Evolutionary conservation across 2,888 invertebrate genomes (phyloP).

Genomic region (Lepeophtheirus nordmannii): DNA sequence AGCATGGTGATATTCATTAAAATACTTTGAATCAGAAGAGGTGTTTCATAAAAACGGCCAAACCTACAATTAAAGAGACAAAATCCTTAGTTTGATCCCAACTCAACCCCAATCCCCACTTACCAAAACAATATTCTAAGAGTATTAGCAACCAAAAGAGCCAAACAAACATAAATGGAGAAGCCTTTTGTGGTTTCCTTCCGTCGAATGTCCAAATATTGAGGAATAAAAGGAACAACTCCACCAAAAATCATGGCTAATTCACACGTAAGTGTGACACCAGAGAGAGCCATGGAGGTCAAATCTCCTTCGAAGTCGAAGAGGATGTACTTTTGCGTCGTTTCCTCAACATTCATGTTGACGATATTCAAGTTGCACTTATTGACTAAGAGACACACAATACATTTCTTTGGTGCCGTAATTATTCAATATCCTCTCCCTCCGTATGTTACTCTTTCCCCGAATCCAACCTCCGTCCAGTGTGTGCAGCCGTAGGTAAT

Average conservation of each 20-base stretch:
- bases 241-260: constrained; percentile 84
- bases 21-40: constrained; percentile 84
- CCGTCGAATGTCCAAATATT: constrained; percentile 71
- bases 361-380: no score
- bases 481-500: no score
- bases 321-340: background rate
- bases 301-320: constrained; percentile 6
- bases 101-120: constrained; percentile 32
- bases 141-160: constrained; percentile 85
- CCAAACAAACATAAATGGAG: constrained; percentile 87
- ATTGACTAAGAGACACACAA: no score
- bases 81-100: no score
- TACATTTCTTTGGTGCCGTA: no score
- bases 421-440: no score
- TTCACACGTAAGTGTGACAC: constrained; percentile 24
- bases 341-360: background rate
- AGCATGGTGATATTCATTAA: constrained; percentile 96
- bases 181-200: constrained; percentile 85
- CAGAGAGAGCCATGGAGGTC: background rate
- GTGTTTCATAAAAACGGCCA: constrained; percentile 89
- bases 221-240: constrained; percentile 86
- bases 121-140: constrained; percentile 95
- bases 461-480: no score
- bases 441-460: no score
- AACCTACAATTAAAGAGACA: constrained; percentile 61